A percentile compares a stretch with the other conserved stretches of the same genome.
These are phyloP conservation scores for Hippocampus barbouri DNA, from an alignment of 2,113 vertebrate genomes.

Conservation along the genomic window DNA sequence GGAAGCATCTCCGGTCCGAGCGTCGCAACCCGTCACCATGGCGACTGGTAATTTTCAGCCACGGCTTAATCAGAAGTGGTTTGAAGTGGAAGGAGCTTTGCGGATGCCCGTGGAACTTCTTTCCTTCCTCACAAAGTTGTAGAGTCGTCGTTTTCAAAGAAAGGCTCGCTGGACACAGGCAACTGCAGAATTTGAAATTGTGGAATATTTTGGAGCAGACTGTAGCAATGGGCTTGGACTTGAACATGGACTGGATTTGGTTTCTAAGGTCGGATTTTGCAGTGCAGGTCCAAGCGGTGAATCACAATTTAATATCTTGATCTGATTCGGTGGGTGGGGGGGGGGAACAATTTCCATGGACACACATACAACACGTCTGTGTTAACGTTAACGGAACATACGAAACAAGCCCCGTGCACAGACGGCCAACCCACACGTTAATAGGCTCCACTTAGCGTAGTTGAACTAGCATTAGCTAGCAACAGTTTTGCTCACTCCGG, in stretches of 20 bases:
- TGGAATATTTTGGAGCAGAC: not conserved
- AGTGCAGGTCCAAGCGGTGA: too few relatives aligned
- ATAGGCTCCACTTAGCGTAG: too few relatives aligned
- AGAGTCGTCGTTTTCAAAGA: not conserved
- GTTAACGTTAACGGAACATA: too few relatives aligned
- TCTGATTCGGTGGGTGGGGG: too few relatives aligned
- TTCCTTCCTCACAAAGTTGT: not conserved
- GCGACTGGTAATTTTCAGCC: constrained; percentile 46
- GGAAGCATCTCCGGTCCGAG: constrained; percentile 52
- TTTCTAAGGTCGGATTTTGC: not conserved
- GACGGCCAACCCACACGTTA: too few relatives aligned
- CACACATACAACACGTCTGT: too few relatives aligned
- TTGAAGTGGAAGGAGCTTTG: constrained; percentile 38
- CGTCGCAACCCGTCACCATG: constrained; percentile 59
- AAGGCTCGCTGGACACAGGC: not conserved
- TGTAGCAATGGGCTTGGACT: not conserved
- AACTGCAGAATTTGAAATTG: not conserved
- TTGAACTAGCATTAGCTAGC: too few relatives aligned
- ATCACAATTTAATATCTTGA: too few relatives aligned
- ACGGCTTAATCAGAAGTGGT: constrained; percentile 37
- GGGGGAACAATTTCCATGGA: too few relatives aligned
- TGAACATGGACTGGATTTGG: not conserved
- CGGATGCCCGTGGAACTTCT: constrained; percentile 25
- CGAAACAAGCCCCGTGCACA: too few relatives aligned
- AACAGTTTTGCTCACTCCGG: too few relatives aligned